Conservation (phyloP, 2,888 invertebrate species). For the Mesoligia furuncula region DNA sequence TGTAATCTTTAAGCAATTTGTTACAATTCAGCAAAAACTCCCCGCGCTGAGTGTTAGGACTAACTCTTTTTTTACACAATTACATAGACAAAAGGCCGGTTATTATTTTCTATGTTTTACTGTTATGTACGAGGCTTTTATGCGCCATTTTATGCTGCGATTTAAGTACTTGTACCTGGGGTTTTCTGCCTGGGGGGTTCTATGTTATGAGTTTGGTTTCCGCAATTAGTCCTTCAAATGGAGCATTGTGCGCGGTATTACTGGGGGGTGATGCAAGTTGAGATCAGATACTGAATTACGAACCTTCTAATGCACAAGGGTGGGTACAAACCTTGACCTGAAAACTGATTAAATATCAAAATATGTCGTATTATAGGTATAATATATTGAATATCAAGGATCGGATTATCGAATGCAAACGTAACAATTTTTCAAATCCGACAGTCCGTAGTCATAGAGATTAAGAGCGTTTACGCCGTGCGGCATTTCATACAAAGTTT, state of each 20-base stretch:
- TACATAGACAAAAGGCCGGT: slow-evolving; percentile 64
- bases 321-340: too few species aligned
- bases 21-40: slow-evolving; percentile 67
- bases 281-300: too few species aligned
- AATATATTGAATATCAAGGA: too few species aligned
- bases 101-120: slow-evolving; percentile 60
- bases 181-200: neutral
- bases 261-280: neutral
- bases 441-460: too few species aligned
- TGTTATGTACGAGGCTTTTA: slow-evolving; percentile 5
- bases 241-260: neutral
- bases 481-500: too few species aligned
- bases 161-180: neutral
- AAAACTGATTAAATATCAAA: too few species aligned
- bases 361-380: too few species aligned
- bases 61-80: slow-evolving; percentile 60
- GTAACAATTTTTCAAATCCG: too few species aligned
- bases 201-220: too few species aligned
- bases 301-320: neutral
- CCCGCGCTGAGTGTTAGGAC: slow-evolving; percentile 50
- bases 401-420: too few species aligned
- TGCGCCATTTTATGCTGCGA: neutral
- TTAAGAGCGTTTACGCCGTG: too few species aligned
- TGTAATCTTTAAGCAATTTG: slow-evolving; percentile 76
- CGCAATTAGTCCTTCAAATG: too few species aligned